Evolutionary conservation across 2,888 invertebrate species (phyloP), one percentile per base, ranked within the genome.

Genomic region (Pilophorus perplexus): DNA sequence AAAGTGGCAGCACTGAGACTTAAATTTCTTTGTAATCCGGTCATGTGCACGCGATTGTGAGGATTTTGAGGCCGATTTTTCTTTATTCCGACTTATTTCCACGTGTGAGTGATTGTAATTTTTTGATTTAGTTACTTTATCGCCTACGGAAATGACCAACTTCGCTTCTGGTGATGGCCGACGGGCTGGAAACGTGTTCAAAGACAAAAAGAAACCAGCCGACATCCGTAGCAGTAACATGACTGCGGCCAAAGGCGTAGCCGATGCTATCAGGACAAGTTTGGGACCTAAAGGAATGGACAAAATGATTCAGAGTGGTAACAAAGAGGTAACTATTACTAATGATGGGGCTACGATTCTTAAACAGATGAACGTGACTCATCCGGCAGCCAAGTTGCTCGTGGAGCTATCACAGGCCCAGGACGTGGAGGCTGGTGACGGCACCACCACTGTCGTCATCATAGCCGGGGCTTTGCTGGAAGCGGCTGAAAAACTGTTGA

Each of bases 321-420:
- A 93, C 80, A 98, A 98, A 5, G 98, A 98, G 82, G 99, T 99
- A 0, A 98, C 97, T 1, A 99, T 99, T 70, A 99, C 99, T 62
- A 99, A 99, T 80, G 99, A 99, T 83, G 99, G 99, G 66, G 99
- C 99, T 33, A 99, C 99, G 33, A 99, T 99, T 79, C 80, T 99
- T 68, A 97, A 99, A 78, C 93, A 98, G 80, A 99, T 99, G 87
- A 93, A 93, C 79, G 97, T 99, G 1, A 83, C 93, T 70, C 99
- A 99, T 78, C 99, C 99, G 54, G 96, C 98, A 72, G 98, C 98
- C 18, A 97, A 97, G 84, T 98, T 99, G 97, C 82, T 99, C 76
- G 99, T 99, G 3, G 99, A 99, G 79, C 81, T 99, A 71, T 97
- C 98, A 1, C 90, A 94, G 75, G 98, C 99, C 16, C 99, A 98